Conservation (phyloP, 2,797 vertebrate genomes). For the Oreonectes daqikongensis region DNA sequence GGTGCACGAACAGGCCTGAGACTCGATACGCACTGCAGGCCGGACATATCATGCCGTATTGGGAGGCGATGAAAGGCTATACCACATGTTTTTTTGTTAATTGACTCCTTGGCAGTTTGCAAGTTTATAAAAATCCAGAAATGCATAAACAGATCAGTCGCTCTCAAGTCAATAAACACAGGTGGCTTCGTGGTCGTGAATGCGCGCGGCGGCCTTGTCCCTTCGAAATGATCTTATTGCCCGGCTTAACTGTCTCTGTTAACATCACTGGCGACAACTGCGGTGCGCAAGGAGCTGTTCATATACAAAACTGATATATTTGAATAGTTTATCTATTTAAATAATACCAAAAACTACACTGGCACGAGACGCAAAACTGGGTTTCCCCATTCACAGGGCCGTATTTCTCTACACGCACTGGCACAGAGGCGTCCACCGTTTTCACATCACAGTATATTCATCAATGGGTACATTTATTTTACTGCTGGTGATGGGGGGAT, state of each 20-base stretch:
- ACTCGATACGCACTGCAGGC: constrained; percentile 52
- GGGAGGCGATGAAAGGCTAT: constrained; percentile 54
- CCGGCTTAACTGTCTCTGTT: constrained; percentile 8
- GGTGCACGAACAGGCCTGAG: constrained; percentile 43
- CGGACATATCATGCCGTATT: constrained; percentile 46
- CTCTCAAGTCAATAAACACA: constrained; percentile 48
- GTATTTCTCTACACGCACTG: background rate
- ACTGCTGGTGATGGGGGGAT: constrained; percentile 11
- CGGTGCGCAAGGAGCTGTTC: background rate
- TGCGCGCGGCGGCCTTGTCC: background rate
- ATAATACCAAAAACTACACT: background rate
- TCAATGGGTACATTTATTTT: constrained; percentile 8
- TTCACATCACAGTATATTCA: background rate
- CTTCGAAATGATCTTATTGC: constrained; percentile 15
- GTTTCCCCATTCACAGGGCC: background rate
- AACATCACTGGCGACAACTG: constrained; percentile 11
- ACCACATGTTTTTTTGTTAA: constrained; percentile 60
- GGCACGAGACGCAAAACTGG: background rate
- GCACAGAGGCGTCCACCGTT: background rate
- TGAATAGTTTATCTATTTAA: background rate
- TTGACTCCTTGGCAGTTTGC: constrained; percentile 62
- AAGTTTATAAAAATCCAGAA: constrained; percentile 55
- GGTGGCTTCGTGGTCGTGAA: constrained; percentile 2
- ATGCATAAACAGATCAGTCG: constrained; percentile 53
- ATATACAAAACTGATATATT: background rate